phyloP scores from a whole-genome alignment of 1,140 invertebrate genomes.

The Bombus balteatus region DNA sequence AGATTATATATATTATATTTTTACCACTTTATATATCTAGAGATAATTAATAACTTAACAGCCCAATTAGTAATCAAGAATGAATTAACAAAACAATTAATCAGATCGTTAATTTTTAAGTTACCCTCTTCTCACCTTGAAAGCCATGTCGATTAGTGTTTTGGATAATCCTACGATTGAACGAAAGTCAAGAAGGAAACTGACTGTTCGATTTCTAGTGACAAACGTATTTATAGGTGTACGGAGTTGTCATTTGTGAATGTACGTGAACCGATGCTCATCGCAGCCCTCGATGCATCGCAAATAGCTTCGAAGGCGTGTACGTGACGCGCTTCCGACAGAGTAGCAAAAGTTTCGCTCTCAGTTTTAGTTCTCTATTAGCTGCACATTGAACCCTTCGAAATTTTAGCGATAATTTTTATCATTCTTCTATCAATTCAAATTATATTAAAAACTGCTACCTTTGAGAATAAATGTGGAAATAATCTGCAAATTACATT shows the following conservation, averaged over 20 bases:
- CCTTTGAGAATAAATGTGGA: background rate
- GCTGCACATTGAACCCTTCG: background rate
- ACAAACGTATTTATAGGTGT: slow-evolving; percentile 80
- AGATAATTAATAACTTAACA: background rate
- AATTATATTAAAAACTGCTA: background rate
- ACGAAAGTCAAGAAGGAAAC: slow-evolving; percentile 71
- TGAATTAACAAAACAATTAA: background rate
- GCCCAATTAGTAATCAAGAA: background rate
- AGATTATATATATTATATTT: background rate
- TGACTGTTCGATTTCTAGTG: slow-evolving; percentile 72
- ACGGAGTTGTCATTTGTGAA: slow-evolving; percentile 41
- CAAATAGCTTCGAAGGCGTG: slow-evolving; percentile 68
- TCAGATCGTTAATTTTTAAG: background rate
- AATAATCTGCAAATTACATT: background rate
- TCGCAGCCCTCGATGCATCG: slow-evolving; percentile 70
- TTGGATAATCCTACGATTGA: slow-evolving; percentile 51
- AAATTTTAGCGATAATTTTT: too few relatives aligned
- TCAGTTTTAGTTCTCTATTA: slow-evolving; percentile 7
- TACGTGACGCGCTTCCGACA: slow-evolving; percentile 74
- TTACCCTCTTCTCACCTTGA: slow-evolving; percentile 73
- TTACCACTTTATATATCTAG: background rate
- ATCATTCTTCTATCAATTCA: background rate
- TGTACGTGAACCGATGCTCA: slow-evolving; percentile 38
- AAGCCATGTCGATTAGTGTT: slow-evolving; percentile 68
- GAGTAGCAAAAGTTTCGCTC: slow-evolving; percentile 74